A percentile compares a stretch with the other conserved stretches of the same genome.
Evolutionary conservation across 2,888 invertebrate genomes (phyloP).

Genomic region (Physocephala rufipes): DNA sequence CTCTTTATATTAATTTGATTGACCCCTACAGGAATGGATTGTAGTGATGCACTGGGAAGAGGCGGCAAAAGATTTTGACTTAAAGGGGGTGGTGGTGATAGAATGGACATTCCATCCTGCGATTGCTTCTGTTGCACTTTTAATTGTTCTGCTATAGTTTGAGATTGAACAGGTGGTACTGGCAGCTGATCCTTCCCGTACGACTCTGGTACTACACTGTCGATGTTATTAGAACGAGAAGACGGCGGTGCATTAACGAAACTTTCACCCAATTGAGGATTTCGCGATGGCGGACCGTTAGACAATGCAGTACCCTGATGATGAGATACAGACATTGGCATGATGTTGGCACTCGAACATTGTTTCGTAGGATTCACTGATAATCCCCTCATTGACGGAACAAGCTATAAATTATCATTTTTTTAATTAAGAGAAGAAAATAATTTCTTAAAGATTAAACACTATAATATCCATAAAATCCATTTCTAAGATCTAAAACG

Average conservation of each 20-base stretch:
- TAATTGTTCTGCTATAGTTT: constrained; percentile 26
- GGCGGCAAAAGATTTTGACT: constrained; percentile 34
- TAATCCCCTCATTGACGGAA: constrained; percentile 59
- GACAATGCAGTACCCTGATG: constrained; percentile 32
- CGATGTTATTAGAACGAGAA: constrained; percentile 25
- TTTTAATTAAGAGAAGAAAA: neutral
- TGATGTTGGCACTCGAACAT: constrained; percentile 39
- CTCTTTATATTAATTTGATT: constrained; percentile 62
- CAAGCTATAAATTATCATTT: constrained; percentile 48
- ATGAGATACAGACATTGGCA: constrained; percentile 39
- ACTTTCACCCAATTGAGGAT: constrained; percentile 42
- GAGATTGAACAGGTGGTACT: constrained; percentile 36
- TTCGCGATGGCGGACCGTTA: constrained; percentile 39
- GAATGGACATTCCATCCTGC: neutral
- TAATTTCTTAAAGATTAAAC: neutral
- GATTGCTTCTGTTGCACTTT: neutral
- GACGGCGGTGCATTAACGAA: constrained; percentile 36
- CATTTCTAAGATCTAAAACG: neutral
- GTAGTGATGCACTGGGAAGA: constrained; percentile 43
- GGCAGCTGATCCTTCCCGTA: constrained; percentile 52
- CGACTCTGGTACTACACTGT: constrained; percentile 41
- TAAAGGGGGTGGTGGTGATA: constrained; percentile 20
- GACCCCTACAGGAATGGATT: constrained; percentile 51
- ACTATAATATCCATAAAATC: neutral
- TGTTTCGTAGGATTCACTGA: constrained; percentile 57